Conservation (phyloP, 2,797 vertebrate species). For the Coccyzus lansbergi region DNA sequence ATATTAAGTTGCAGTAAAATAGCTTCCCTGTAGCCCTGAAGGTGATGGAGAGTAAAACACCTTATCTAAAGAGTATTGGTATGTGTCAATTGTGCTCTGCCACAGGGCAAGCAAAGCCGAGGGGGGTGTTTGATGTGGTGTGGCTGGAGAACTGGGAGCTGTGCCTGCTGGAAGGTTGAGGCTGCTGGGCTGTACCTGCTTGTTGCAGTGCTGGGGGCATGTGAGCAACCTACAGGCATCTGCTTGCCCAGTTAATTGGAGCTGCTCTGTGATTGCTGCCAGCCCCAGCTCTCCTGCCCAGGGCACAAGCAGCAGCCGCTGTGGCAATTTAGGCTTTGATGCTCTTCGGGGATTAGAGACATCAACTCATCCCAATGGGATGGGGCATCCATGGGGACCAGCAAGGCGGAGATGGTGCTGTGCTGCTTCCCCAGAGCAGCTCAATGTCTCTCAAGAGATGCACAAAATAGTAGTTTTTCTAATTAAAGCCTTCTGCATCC, state of each 20-base stretch:
- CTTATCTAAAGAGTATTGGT: accelerated
- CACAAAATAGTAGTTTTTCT: not conserved
- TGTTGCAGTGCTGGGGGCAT: not conserved
- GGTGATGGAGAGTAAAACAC: accelerated
- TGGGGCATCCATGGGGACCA: not conserved
- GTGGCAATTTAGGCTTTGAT: not conserved
- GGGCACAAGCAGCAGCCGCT: not conserved
- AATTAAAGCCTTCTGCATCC: not conserved
- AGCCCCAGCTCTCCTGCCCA: not conserved
- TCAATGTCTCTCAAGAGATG: not conserved
- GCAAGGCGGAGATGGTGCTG: accelerated
- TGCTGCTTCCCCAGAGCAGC: not conserved
- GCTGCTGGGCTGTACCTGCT: not conserved
- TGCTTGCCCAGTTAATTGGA: not conserved
- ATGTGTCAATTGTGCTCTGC: not conserved
- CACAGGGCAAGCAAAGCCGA: accelerated
- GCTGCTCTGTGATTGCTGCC: not conserved
- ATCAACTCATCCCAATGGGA: accelerated
- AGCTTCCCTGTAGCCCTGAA: not conserved
- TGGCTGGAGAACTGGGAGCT: accelerated
- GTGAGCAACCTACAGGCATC: not conserved
- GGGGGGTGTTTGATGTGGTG: not conserved
- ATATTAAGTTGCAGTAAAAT: not conserved
- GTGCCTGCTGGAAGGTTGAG: accelerated
- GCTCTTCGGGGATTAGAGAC: accelerated